Evolutionary conservation across 2,113 vertebrate genomes (phyloP).

Genomic region (Paramisgurnus dabryanus): DNA sequence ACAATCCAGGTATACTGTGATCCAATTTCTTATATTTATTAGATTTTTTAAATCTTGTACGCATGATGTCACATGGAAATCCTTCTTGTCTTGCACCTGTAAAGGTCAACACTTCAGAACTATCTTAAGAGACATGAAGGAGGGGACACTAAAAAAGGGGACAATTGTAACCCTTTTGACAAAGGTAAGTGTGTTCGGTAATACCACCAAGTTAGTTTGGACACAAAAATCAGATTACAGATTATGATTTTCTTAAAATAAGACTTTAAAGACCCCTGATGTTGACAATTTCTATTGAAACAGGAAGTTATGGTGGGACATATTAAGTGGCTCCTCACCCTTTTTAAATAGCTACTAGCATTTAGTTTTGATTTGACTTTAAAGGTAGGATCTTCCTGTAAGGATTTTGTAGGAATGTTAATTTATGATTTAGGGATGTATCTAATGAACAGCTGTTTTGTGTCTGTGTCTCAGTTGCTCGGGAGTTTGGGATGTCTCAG

Average conservation of each 20-base stretch:
- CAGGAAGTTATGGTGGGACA: too few species aligned
- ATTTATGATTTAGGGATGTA: background rate
- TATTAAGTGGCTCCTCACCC: too few species aligned
- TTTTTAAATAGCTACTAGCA: too few species aligned
- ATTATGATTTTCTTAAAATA: too few species aligned
- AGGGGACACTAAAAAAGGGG: constrained; percentile 57
- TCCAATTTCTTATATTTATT: too few species aligned
- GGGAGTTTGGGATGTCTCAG: constrained; percentile 78
- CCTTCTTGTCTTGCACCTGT: constrained; percentile 22
- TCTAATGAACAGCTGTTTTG: background rate
- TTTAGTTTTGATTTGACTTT: too few species aligned
- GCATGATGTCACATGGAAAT: too few species aligned
- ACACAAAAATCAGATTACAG: too few species aligned
- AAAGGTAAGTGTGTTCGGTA: constrained; percentile 74
- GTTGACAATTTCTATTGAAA: too few species aligned
- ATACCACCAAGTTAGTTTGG: background rate
- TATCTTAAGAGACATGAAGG: constrained; percentile 86
- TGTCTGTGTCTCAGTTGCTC: constrained; percentile 71
- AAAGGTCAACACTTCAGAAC: constrained; percentile 87
- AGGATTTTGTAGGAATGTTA: background rate
- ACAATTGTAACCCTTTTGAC: constrained; percentile 77
- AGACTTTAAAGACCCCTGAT: too few species aligned
- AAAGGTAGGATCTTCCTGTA: too few species aligned
- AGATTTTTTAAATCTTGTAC: too few species aligned
- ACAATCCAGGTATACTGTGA: constrained; percentile 80